Conservation (phyloP, 2,888 invertebrate species). For the Rhamnusium bicolor region DNA sequence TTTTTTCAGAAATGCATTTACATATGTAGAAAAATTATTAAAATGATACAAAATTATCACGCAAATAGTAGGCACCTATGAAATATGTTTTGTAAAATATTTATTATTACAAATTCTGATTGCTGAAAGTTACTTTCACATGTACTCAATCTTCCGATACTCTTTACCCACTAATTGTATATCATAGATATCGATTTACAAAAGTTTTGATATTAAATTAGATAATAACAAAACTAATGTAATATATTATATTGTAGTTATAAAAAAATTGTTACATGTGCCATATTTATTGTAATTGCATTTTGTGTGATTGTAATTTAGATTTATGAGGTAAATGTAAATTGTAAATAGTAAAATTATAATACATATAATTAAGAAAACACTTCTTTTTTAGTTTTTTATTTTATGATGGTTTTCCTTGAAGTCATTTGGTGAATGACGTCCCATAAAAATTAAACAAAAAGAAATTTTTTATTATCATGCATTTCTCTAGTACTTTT, state of each 20-base stretch:
- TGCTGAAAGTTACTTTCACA: conserved; percentile 45
- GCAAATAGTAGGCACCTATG: too few species aligned
- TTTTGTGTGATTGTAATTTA: conserved; percentile 65
- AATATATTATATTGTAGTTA: conserved; percentile 48
- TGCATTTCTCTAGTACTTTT: too few species aligned
- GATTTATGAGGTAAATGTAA: conserved; percentile 62
- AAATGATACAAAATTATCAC: too few species aligned
- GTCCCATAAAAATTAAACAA: too few species aligned
- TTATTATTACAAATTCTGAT: conserved; percentile 12
- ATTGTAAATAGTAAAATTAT: conserved; percentile 64
- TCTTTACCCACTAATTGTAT: conserved; percentile 51
- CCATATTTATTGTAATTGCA: conserved; percentile 66
- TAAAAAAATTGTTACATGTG: conserved; percentile 63
- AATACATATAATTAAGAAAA: conserved; percentile 53
- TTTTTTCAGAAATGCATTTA: not conserved
- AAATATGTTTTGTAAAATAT: conserved; percentile 18
- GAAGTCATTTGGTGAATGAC: too few species aligned
- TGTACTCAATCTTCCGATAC: conserved; percentile 53
- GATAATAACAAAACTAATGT: conserved; percentile 48
- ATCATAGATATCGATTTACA: conserved; percentile 50
- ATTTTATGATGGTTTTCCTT: too few species aligned
- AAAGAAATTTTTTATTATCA: too few species aligned
- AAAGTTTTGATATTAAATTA: conserved; percentile 50
- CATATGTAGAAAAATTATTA: not conserved
- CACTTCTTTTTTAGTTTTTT: not conserved